Conservation (phyloP, 2,888 invertebrate species). For the Thalpophila matura region DNA sequence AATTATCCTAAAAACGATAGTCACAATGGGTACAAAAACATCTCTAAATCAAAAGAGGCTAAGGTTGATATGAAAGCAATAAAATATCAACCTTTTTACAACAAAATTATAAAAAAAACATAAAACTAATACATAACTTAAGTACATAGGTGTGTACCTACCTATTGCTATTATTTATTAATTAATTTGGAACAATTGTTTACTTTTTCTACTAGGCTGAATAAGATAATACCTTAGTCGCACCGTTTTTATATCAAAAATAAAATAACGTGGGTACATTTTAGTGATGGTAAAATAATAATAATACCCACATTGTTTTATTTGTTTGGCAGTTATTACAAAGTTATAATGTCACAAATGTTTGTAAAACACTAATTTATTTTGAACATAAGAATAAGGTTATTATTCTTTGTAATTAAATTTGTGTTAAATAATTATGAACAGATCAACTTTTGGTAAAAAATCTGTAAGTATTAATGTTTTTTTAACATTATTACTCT, state of each 20-base stretch:
- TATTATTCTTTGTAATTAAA: background rate
- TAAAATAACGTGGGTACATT: slow-evolving; percentile 29
- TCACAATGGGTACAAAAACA: no score
- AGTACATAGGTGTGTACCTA: no score
- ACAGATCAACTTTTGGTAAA: slow-evolving; percentile 61
- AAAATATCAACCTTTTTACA: no score
- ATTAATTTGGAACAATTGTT: background rate
- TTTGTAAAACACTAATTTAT: background rate
- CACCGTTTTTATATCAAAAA: background rate
- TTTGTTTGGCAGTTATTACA: slow-evolving; percentile 2
- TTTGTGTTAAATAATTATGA: slow-evolving; percentile 51
- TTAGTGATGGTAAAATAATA: no score
- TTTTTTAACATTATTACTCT: background rate
- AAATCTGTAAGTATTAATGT: slow-evolving; percentile 60
- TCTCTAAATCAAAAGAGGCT: no score
- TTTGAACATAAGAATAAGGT: slow-evolving; percentile 8
- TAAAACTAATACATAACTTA: no score
- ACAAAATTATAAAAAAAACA: no score
- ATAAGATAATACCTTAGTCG: background rate
- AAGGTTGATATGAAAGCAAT: no score
- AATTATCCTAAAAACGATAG: no score
- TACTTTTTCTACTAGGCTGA: slow-evolving; percentile 1
- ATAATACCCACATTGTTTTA: no score
- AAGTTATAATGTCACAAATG: slow-evolving; percentile 11
- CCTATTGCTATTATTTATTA: background rate